Evolutionary conservation across 2,888 invertebrate species (phyloP), one percentile per base, ranked within the genome.

Genomic region (Cheilosia grossa): DNA sequence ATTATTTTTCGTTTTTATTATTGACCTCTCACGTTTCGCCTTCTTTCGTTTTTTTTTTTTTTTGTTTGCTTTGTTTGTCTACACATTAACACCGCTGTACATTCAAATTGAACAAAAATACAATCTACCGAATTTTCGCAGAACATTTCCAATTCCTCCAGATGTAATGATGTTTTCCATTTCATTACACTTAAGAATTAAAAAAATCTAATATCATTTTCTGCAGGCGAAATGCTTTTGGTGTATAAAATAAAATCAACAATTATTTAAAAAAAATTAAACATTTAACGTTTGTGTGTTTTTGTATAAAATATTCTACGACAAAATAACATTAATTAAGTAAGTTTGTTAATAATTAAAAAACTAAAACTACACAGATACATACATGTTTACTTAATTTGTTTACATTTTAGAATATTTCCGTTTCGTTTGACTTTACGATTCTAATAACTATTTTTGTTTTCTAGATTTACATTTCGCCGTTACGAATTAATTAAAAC

Each of bases 281-380:
- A 63, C 63, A 17, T 72, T 49, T 15, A 72, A 73, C 73, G 30
- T 54, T 54, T 59, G 59, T 59, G 82, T 51, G 51, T 24, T 49
- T 66, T 70, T 82, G 70, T 64, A 77, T 10, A 79, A 72, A 73
- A 79, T 72, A 73, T 66, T 40, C 15, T 64, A 74, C 21, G 63
- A 75, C 42, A 61, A 77, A 58, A 73, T 69, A 82, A 82, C 82
- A 82, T 70, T 82, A 69, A 44, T 83, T 83, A 82, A 82, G 82
- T 82, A 82, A 67, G 69, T 37, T 73, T 74, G 17, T 56, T 59
- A 24, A 61, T 51, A 54, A 61, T 56, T 24, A n/a, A 21, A 44
- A 37, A 53, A 24, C 7, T 24, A 33, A 51, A 70, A 63, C 49
- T 54, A 33, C 47, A 70, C 15, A 42, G 59, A 80, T 49, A 19